Conservation (phyloP, 2,888 invertebrate genomes). For the Tachina fera region DNA sequence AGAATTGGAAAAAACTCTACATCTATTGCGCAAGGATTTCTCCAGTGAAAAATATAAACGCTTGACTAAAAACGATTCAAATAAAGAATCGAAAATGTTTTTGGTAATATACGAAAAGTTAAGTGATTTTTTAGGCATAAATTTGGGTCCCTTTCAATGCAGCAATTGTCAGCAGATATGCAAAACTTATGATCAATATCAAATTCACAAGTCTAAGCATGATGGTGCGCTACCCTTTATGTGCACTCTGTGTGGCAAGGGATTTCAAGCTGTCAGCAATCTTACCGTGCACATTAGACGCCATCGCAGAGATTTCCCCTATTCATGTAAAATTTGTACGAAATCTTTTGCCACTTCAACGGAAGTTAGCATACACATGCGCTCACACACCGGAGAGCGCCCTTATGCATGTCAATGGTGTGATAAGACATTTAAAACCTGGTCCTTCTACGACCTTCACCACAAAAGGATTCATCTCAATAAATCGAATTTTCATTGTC, state of each 20-base stretch:
- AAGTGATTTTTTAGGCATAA: slow-evolving; percentile 74
- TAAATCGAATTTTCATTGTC: slow-evolving; percentile 78
- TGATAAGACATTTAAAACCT: slow-evolving; percentile 79
- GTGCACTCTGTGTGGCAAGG: slow-evolving; percentile 78
- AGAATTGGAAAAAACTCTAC: slow-evolving; percentile 78
- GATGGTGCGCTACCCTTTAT: slow-evolving; percentile 79
- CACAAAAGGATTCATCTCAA: slow-evolving; percentile 78
- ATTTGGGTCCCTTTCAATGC: slow-evolving; percentile 79
- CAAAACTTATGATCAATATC: slow-evolving; percentile 79
- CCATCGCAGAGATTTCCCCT: slow-evolving; percentile 78
- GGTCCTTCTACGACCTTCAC: slow-evolving; percentile 80
- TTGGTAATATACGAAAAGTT: slow-evolving; percentile 75
- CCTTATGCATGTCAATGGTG: slow-evolving; percentile 79
- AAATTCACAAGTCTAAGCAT: slow-evolving; percentile 77
- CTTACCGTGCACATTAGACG: slow-evolving; percentile 78
- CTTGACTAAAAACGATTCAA: slow-evolving; percentile 57
- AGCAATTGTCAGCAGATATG: slow-evolving; percentile 75
- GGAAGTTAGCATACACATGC: slow-evolving; percentile 79
- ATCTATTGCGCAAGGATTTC: slow-evolving; percentile 76
- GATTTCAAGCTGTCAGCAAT: slow-evolving; percentile 79
- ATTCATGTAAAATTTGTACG: slow-evolving; percentile 78
- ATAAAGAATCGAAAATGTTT: slow-evolving; percentile 28
- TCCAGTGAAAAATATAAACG: slow-evolving; percentile 76
- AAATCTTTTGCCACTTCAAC: slow-evolving; percentile 79
- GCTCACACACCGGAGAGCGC: slow-evolving; percentile 78